A percentile compares a stretch with the other conserved stretches of the same genome.
phyloP scores from a whole-genome alignment of 2,797 vertebrate genomes.

The Oophaga sylvatica region DNA sequence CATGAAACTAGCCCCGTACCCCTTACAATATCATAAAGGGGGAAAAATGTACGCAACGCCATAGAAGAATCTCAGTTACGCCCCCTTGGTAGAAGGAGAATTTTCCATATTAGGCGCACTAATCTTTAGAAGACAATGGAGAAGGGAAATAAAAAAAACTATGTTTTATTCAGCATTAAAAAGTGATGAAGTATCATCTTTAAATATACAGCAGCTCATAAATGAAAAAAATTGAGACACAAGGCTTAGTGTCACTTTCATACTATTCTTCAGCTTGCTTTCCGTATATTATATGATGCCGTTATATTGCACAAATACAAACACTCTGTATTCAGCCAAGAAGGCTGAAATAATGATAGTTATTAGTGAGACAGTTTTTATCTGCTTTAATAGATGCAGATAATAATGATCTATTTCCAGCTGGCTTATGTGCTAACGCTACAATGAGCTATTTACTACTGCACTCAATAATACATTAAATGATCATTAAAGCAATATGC shows the following conservation, averaged over 20 bases:
- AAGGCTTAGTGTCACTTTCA: background rate
- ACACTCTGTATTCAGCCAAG: background rate
- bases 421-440: background rate
- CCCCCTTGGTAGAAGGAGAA: too few relatives aligned
- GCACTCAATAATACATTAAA: background rate
- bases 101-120: too few relatives aligned
- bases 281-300: background rate
- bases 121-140: too few relatives aligned
- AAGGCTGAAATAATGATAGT: background rate
- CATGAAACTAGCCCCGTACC: too few relatives aligned
- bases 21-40: too few relatives aligned
- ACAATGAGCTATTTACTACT: background rate
- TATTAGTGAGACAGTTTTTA: background rate
- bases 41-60: too few relatives aligned
- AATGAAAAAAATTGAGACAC: too few relatives aligned
- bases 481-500: background rate
- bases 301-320: background rate
- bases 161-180: too few relatives aligned
- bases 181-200: too few relatives aligned
- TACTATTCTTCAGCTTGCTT: background rate
- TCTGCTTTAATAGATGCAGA: background rate
- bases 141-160: too few relatives aligned
- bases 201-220: too few relatives aligned
- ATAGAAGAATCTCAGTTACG: too few relatives aligned
- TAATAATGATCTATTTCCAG: background rate